Conservation (phyloP, 2,797 vertebrate species). For the Clarias pachynema region DNA sequence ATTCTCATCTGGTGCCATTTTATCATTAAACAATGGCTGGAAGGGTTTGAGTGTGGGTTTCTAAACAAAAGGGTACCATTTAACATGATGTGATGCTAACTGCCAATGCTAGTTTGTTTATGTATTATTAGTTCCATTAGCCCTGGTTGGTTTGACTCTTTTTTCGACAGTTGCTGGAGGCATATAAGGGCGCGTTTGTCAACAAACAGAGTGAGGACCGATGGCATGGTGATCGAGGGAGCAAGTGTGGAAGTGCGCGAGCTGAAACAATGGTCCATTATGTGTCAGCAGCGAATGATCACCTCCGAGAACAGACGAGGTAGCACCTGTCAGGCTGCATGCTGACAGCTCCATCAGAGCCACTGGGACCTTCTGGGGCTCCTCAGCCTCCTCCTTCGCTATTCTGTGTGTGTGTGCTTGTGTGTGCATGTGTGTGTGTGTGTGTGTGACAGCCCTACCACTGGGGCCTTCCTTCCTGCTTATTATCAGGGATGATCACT, state of each 20-base stretch:
- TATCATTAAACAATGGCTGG: neutral
- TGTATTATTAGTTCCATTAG: constrained; percentile 10
- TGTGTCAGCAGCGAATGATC: constrained; percentile 52
- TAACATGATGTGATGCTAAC: constrained; percentile 16
- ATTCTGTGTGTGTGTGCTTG: neutral
- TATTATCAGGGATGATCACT: constrained; percentile 53
- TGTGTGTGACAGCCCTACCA: constrained; percentile 38
- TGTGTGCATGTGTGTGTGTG: constrained; percentile 28
- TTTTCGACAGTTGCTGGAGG: constrained; percentile 1
- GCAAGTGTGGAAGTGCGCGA: constrained; percentile 24
- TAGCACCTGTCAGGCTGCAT: constrained; percentile 52
- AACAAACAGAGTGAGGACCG: constrained; percentile 21
- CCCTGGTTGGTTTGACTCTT: neutral
- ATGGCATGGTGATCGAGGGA: constrained; percentile 26
- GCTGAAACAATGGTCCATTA: constrained; percentile 57
- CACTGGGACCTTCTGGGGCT: constrained; percentile 50
- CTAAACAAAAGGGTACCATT: neutral
- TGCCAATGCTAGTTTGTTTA: neutral
- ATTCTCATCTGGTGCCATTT: neutral
- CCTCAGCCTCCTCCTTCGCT: constrained; percentile 23
- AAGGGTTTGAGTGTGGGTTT: neutral
- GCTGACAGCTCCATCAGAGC: constrained; percentile 57
- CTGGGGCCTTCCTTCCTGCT: constrained; percentile 44
- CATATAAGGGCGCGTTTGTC: constrained; percentile 1
- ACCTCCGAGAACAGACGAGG: constrained; percentile 46